These are phyloP conservation scores for Eciton burchellii DNA, from an alignment of 1,140 invertebrate genomes.

Conservation along the genomic window DNA sequence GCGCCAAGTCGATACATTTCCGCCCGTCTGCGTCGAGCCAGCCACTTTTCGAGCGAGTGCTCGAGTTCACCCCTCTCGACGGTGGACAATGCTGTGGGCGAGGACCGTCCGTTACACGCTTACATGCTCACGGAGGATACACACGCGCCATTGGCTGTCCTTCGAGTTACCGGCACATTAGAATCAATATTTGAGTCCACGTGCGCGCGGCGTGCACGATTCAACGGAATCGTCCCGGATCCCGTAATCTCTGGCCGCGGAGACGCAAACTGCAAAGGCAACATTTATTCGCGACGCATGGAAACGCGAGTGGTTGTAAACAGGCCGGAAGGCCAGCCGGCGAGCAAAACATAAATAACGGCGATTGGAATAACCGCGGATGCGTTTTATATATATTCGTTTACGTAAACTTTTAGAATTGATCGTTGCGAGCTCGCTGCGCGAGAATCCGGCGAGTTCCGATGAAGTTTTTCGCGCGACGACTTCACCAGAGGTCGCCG, in stretches of 20 bases:
- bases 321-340: too few relatives aligned
- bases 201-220: not conserved
- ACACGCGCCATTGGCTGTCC: conserved; percentile 54
- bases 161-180: conserved; percentile 52
- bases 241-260: not conserved
- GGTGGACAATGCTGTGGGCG: conserved; percentile 79
- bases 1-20: conserved; percentile 79
- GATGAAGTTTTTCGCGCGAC: too few relatives aligned
- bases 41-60: conserved; percentile 60
- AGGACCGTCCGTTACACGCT: conserved; percentile 78
- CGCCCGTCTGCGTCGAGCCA: conserved; percentile 68
- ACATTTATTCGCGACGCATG: not conserved
- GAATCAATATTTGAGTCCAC: conserved; percentile 53
- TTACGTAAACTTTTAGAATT: not conserved
- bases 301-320: not conserved
- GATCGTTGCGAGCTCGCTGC: too few relatives aligned
- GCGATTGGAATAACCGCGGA: not conserved
- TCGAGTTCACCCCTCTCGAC: conserved; percentile 72
- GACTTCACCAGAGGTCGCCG: too few relatives aligned
- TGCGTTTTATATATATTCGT: not conserved
- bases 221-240: conserved; percentile 7
- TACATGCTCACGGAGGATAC: conserved; percentile 77
- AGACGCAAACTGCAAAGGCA: not conserved
- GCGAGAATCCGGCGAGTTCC: too few relatives aligned
- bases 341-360: not conserved